phyloP scores from a whole-genome alignment of 92 coral and sea anemone species.

The Micromussa lordhowensis region DNA sequence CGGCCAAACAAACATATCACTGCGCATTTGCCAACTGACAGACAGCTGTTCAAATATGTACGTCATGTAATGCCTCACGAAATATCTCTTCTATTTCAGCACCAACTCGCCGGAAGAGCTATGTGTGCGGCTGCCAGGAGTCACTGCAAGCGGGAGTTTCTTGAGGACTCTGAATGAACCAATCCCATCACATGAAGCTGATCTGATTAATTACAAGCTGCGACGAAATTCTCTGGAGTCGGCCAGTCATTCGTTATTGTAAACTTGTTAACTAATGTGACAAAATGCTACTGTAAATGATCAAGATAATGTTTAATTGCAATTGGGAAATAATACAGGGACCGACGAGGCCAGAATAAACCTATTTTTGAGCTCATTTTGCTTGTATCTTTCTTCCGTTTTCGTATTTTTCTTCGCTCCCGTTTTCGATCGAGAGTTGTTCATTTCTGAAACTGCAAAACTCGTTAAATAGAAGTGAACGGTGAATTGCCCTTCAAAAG shows the following conservation, averaged over 20 bases:
- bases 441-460: neutral
- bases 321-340: neutral
- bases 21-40: neutral
- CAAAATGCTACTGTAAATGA: neutral
- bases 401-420: neutral
- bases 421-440: neutral
- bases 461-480: too few relatives aligned
- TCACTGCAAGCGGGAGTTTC: slow-evolving; percentile 60
- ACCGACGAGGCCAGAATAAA: slow-evolving; percentile 7
- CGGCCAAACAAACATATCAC: neutral
- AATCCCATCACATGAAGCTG: neutral
- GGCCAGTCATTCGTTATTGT: neutral
- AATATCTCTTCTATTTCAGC: slow-evolving; percentile 30
- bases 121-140: slow-evolving; percentile 66
- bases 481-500: too few relatives aligned
- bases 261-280: neutral
- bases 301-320: neutral
- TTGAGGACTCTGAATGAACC: slow-evolving; percentile 18
- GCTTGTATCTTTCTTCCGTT: neutral
- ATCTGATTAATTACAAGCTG: neutral
- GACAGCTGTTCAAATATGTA: too few relatives aligned
- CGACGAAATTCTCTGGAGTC: neutral
- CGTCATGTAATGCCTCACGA: neutral
- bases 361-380: slow-evolving; percentile 1
- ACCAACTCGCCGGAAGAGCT: slow-evolving; percentile 47